Conservation (phyloP, 2,888 invertebrate genomes). For the Blastobasis lacticolella region DNA sequence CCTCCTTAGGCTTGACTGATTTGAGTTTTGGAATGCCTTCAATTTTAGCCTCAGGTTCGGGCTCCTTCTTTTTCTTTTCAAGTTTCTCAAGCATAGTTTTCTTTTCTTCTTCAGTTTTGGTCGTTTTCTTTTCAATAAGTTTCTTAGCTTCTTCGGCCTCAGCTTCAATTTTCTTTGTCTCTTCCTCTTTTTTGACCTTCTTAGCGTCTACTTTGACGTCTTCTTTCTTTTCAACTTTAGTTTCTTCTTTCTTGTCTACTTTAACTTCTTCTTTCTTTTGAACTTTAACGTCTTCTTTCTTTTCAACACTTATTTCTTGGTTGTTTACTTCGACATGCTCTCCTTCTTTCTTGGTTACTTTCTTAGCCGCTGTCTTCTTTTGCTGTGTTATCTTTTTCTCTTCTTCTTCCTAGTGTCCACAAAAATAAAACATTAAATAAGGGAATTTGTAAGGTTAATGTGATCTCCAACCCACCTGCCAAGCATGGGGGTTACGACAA, state of each 20-base stretch:
- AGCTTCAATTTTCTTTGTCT: slow-evolving; percentile 37
- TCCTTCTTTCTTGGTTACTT: slow-evolving; percentile 11
- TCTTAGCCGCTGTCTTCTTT: slow-evolving; percentile 26
- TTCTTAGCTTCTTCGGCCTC: slow-evolving; percentile 67
- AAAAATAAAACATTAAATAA: not conserved
- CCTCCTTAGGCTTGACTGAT: slow-evolving; percentile 68
- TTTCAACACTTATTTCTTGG: slow-evolving; percentile 47
- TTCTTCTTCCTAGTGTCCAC: slow-evolving; percentile 24
- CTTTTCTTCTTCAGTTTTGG: slow-evolving; percentile 67
- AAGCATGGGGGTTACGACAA: too few species aligned
- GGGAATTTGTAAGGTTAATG: too few species aligned
- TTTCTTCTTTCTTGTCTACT: slow-evolving; percentile 48
- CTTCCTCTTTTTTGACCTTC: slow-evolving; percentile 49
- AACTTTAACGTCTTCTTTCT: slow-evolving; percentile 41
- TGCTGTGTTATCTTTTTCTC: slow-evolving; percentile 36
- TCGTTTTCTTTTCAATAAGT: slow-evolving; percentile 59
- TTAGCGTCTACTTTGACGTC: slow-evolving; percentile 41
- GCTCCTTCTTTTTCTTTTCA: slow-evolving; percentile 62
- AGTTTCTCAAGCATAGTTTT: slow-evolving; percentile 65
- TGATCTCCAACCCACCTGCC: too few species aligned
- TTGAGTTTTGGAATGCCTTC: slow-evolving; percentile 77
- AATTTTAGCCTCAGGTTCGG: slow-evolving; percentile 67
- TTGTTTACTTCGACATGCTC: slow-evolving; percentile 37
- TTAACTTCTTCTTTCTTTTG: slow-evolving; percentile 11
- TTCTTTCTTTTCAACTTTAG: slow-evolving; percentile 45